phyloP scores from a whole-genome alignment of 2,888 invertebrate species.

The Euzophera pinguis region DNA sequence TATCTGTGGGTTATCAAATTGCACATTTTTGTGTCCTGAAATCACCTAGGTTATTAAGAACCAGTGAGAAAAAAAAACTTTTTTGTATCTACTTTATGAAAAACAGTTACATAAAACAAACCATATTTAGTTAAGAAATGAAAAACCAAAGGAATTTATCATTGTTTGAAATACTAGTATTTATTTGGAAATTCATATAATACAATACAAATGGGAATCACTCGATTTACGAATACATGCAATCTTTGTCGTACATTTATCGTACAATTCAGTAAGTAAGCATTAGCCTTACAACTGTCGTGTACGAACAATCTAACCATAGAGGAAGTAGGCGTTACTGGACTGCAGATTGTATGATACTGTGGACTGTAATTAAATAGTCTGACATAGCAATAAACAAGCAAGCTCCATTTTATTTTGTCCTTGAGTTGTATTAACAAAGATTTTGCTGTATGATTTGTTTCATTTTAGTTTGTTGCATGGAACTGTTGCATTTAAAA shows the following conservation, averaged over 20 bases:
- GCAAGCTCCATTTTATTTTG: neutral
- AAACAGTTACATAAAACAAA: too few species aligned
- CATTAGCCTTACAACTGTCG: slow-evolving; percentile 13
- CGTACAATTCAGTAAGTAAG: neutral
- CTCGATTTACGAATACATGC: neutral
- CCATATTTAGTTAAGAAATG: too few species aligned
- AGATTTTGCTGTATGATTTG: neutral
- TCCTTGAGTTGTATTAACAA: neutral
- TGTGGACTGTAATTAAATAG: slow-evolving; percentile 49
- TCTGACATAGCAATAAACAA: slow-evolving; percentile 46
- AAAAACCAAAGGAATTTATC: too few species aligned
- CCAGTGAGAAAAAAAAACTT: too few species aligned
- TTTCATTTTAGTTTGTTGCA: too few species aligned
- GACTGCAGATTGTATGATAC: slow-evolving; percentile 41
- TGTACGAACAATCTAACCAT: slow-evolving; percentile 33
- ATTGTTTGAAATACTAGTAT: too few species aligned
- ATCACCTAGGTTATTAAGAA: too few species aligned
- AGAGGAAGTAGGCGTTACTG: slow-evolving; percentile 49
- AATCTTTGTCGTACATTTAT: neutral
- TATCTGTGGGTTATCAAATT: too few species aligned
- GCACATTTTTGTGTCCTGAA: too few species aligned
- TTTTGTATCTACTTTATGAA: too few species aligned
- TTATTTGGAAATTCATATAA: too few species aligned
- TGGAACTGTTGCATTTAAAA: too few species aligned
- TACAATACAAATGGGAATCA: neutral